Conservation (phyloP, 92 coral and sea anemone genomes). For the Zoanthus sansibaricus region DNA sequence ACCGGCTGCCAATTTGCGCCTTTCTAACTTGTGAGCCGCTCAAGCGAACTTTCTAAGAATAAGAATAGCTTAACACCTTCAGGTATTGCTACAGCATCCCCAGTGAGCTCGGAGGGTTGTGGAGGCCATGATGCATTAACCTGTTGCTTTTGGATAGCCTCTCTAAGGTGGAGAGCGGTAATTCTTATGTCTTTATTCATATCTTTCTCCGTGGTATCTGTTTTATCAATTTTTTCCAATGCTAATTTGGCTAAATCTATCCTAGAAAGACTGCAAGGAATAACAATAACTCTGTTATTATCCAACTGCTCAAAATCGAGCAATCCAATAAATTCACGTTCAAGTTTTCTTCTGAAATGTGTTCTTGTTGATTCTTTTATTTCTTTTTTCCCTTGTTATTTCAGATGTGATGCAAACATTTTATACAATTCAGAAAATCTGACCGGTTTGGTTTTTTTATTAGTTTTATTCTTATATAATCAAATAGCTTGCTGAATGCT, state of each 20-base stretch:
- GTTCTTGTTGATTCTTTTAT: slow-evolving; percentile 40
- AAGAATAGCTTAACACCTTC: no score
- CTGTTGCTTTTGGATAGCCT: slow-evolving; percentile 45
- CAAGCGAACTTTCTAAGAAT: no score
- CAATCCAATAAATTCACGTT: slow-evolving; percentile 41
- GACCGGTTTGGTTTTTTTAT: not conserved
- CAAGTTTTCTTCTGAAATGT: slow-evolving; percentile 57
- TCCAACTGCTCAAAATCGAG: slow-evolving; percentile 1
- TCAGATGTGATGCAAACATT: slow-evolving; percentile 32
- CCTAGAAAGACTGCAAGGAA: not conserved
- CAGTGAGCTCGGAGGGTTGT: slow-evolving; percentile 41
- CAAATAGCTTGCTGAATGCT: not conserved
- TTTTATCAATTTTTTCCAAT: no score
- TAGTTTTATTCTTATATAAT: slow-evolving; percentile 25
- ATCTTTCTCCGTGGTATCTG: no score
- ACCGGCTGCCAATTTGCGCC: no score
- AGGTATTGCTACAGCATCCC: not conserved
- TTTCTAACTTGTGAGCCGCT: no score
- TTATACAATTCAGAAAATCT: slow-evolving; percentile 39
- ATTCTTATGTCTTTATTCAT: no score
- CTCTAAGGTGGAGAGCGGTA: slow-evolving; percentile 53
- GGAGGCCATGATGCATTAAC: slow-evolving; percentile 59
- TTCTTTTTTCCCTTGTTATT: slow-evolving; percentile 19
- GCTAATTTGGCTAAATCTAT: no score
- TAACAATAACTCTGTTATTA: slow-evolving; percentile 56